phyloP scores from a whole-genome alignment of 2,113 vertebrate genomes.

The Myocastor coypus region DNA sequence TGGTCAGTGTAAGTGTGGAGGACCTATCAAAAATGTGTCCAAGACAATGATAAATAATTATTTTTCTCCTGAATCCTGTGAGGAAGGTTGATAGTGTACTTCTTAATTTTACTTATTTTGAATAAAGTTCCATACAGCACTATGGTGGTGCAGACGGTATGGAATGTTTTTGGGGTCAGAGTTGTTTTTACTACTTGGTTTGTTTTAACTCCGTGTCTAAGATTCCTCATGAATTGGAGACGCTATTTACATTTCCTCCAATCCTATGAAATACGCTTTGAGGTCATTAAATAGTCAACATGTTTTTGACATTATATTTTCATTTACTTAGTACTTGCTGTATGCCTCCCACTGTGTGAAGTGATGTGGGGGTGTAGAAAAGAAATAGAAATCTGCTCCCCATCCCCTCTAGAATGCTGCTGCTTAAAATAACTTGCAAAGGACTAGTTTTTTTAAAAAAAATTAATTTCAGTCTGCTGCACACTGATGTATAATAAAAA shows the following conservation, averaged over 20 bases:
- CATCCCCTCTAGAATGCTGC: neutral
- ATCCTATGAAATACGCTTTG: neutral
- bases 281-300: neutral
- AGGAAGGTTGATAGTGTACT: neutral
- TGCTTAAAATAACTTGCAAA: slow-evolving; percentile 40
- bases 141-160: neutral
- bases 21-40: neutral
- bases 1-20: neutral
- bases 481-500: slow-evolving; percentile 29
- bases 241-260: neutral
- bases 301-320: slow-evolving; percentile 34
- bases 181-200: slow-evolving; percentile 47
- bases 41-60: neutral
- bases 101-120: neutral
- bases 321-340: neutral
- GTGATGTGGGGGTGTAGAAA: neutral
- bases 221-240: slow-evolving; percentile 14
- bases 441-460: neutral
- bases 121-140: neutral
- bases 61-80: neutral
- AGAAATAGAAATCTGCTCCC: slow-evolving; percentile 16
- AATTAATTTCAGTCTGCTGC: slow-evolving; percentile 56
- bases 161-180: slow-evolving; percentile 36
- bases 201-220: neutral
- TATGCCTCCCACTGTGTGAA: neutral